These are phyloP conservation scores for Tetheella fluctuosa DNA, from an alignment of 2,888 invertebrate genomes.

Conservation along the genomic window DNA sequence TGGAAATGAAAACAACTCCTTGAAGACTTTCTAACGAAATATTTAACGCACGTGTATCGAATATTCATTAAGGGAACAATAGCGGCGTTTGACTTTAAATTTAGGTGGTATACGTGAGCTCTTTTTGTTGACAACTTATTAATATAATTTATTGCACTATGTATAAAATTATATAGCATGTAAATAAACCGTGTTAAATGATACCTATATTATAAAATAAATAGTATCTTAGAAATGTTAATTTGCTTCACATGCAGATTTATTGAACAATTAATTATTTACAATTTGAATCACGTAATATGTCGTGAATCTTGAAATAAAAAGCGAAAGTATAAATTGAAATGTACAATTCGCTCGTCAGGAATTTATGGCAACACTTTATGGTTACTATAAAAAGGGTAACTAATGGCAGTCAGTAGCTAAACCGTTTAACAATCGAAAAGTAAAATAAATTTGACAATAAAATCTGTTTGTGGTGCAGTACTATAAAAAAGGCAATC, in stretches of 20 bases:
- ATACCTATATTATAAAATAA: too few relatives aligned
- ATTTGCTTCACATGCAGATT: too few relatives aligned
- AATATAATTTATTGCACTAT: constrained; percentile 27
- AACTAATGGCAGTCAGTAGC: constrained; percentile 21
- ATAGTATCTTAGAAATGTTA: too few relatives aligned
- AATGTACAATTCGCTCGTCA: constrained; percentile 27
- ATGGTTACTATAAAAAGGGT: constrained; percentile 32
- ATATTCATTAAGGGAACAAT: constrained; percentile 71
- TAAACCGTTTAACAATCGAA: constrained; percentile 32
- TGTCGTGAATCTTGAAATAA: neutral
- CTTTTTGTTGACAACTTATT: constrained; percentile 35
- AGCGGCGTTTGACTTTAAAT: constrained; percentile 54
- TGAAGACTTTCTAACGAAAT: constrained; percentile 78
- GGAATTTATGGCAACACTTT: constrained; percentile 37
- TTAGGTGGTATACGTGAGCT: constrained; percentile 56
- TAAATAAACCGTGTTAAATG: too few relatives aligned
- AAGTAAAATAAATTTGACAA: constrained; percentile 32
- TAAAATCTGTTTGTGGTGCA: constrained; percentile 26
- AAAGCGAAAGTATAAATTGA: constrained; percentile 14
- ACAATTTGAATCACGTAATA: neutral
- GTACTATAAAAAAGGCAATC: constrained; percentile 10
- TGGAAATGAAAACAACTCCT: constrained; percentile 46
- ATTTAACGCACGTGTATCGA: constrained; percentile 68
- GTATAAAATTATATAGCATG: constrained; percentile 27
- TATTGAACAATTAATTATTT: too few relatives aligned